These are phyloP conservation scores for Gymnorhina tibicen DNA, from an alignment of 2,113 vertebrate genomes.

Conservation along the genomic window DNA sequence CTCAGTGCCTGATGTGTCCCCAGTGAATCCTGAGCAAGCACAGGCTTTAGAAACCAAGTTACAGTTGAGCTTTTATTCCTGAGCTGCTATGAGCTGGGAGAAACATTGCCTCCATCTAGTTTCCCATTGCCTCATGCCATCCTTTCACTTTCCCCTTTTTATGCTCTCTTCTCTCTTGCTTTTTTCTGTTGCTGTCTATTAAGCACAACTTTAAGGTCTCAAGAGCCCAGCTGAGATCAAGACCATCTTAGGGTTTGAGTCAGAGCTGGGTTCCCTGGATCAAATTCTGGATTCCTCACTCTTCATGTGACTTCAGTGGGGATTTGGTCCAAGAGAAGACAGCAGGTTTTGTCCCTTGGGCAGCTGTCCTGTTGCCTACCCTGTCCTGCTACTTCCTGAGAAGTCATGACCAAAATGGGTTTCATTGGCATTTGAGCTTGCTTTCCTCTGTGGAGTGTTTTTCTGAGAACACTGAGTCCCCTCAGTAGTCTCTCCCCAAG, in stretches of 20 bases:
- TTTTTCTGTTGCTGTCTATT: background rate
- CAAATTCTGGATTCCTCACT: background rate
- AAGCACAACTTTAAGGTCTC: background rate
- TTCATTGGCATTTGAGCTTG: background rate
- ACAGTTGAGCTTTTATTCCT: conserved; percentile 22
- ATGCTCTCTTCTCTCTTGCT: background rate
- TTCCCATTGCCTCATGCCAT: background rate
- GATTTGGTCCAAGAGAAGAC: background rate
- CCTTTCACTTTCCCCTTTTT: background rate
- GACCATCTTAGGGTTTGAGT: background rate
- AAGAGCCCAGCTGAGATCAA: background rate
- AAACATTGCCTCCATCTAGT: background rate
- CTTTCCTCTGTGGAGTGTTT: background rate
- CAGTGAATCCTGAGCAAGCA: conserved; percentile 19
- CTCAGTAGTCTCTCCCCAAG: background rate
- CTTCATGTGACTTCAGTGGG: background rate
- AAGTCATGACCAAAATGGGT: background rate
- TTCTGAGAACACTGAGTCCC: background rate
- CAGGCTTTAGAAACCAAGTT: conserved; percentile 21
- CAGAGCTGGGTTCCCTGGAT: background rate
- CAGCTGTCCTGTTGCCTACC: background rate
- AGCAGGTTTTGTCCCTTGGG: background rate
- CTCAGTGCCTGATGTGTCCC: conserved; percentile 53
- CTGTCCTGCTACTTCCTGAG: background rate
- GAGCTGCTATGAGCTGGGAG: background rate